Percentiles rank a stretch among this genome's conserved stretches.
Evolutionary conservation across 2,113 vertebrate species (phyloP).

Genomic region (Agapornis roseicollis): DNA sequence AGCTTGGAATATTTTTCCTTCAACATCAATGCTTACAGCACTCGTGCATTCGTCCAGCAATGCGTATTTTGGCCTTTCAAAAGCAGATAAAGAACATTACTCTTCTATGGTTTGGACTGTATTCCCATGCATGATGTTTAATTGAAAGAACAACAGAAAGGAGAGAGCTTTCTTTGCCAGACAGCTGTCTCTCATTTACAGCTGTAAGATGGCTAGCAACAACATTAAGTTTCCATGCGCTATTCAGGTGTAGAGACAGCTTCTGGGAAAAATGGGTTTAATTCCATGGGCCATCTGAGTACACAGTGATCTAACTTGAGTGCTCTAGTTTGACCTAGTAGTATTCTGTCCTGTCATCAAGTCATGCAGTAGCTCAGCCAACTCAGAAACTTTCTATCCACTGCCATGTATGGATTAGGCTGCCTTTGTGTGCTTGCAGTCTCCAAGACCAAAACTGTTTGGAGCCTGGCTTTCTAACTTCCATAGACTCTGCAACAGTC

Average conservation of each 20-base stretch:
- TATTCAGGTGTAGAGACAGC: not conserved
- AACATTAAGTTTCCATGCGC: not conserved
- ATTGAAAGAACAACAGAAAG: constrained; percentile 9
- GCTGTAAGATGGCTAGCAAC: not conserved
- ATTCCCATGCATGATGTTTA: not conserved
- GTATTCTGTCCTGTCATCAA: not conserved
- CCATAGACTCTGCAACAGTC: not conserved
- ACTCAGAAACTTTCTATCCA: not conserved
- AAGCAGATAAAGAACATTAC: constrained; percentile 42
- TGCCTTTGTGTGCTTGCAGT: not conserved
- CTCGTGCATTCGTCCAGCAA: constrained; percentile 97
- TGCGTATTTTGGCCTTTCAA: constrained; percentile 91
- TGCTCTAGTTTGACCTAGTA: not conserved
- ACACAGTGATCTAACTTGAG: not conserved
- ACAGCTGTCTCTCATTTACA: not conserved
- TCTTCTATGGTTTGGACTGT: not conserved
- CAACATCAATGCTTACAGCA: constrained; percentile 97
- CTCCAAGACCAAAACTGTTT: not conserved
- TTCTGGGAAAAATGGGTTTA: not conserved
- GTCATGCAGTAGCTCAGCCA: not conserved
- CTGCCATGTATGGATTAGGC: not conserved
- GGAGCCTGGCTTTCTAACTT: not conserved
- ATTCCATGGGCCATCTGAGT: not conserved
- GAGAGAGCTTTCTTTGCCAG: not conserved
- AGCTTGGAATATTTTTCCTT: constrained; percentile 98